Conservation (phyloP, 2,113 vertebrate genomes). For the Microcebus murinus region DNA sequence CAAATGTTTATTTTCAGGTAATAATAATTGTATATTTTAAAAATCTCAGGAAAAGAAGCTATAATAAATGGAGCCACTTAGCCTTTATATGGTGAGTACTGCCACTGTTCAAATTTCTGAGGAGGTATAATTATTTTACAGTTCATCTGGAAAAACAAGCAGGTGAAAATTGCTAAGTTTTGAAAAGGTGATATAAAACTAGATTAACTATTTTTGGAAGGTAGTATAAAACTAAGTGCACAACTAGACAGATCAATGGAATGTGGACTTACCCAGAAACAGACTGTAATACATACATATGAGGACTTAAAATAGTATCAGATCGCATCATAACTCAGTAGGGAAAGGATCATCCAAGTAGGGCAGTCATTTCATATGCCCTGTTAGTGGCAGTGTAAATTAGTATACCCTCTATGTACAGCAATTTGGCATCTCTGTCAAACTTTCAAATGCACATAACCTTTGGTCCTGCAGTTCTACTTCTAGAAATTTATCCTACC, state of each 20-base stretch:
- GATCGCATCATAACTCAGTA: background rate
- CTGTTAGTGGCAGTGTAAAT: background rate
- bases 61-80: background rate
- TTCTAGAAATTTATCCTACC: background rate
- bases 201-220: background rate
- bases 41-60: background rate
- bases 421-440: background rate
- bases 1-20: background rate
- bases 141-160: background rate
- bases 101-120: background rate
- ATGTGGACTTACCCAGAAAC: background rate
- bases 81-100: background rate
- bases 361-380: background rate
- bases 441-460: background rate
- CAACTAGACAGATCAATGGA: background rate
- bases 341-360: background rate
- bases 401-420: background rate
- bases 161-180: background rate
- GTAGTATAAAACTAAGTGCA: background rate
- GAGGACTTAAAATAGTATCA: background rate
- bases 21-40: background rate
- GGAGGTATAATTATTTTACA: background rate
- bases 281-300: background rate
- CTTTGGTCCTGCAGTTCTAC: background rate
- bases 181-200: constrained; percentile 1